Base-by-base conservation (phyloP, 1,140 invertebrate genomes). In the Lepidurus arcticus region DNA sequence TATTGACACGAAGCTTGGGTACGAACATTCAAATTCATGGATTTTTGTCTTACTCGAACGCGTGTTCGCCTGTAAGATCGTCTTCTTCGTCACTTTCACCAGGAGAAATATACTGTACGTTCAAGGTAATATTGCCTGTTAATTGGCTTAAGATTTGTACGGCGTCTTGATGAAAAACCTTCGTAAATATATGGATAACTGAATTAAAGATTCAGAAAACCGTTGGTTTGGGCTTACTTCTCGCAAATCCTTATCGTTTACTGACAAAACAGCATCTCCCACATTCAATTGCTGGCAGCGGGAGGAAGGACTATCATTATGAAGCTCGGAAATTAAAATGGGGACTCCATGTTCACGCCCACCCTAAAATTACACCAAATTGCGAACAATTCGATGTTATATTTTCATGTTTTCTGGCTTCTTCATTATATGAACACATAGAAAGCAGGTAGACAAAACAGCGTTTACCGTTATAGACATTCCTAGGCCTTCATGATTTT, bases 301-400 rank as follows among this genome's bases (percentile, higher is more conserved):
- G 73, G 91, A 89, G 4, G 92, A 93, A 73, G 92, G 91, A 77
- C 92, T 91, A 80, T 91, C 90, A 75, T 89, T 88, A 84, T 94
- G 92, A 82, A 95, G 87, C 85, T 94, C 93, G 26, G 92, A 94
- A 81, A 95, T 92, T n/a, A 95, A 84, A 79, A 95, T 92, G 0
- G 93, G 93, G 44, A 95, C 91, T 44, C 92, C 92, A 85, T 95
- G 92, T 83, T 95, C 93, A 80, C 91, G 88, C 10, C 93, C 93
- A 78, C 92, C 93, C 92, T 93, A 81, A 80, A 80, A 80, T 75
- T 47, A 74, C 79, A 65, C 7, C 78, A 13, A 65, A 74, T 42
- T 42, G 80, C 21, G 42, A 47, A 42, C 13, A 13, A 78, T 77
- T 13, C 24, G n/a, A n/a, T 13, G 16, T 78, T 13, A 45, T 13